Evolutionary conservation across 2,113 vertebrate genomes (phyloP), one percentile per base, ranked within the genome.

Genomic region (Oryzias melastigma): DNA sequence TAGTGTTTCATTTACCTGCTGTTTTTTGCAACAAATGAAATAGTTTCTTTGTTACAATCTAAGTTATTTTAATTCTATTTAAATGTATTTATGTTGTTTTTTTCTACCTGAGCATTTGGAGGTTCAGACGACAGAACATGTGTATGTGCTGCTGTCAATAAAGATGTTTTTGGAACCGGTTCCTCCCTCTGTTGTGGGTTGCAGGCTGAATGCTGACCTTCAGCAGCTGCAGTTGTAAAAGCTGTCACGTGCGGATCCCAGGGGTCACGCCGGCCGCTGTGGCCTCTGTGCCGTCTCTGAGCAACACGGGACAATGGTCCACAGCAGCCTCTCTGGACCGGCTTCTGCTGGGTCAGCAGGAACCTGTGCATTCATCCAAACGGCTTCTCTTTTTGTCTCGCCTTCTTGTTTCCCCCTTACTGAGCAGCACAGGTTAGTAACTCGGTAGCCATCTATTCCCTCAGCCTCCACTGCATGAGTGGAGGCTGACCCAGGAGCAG

Each of bases 21-120:
- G 61, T 69, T 76, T 81, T 72, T 81, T 80, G 65, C 68, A 43
- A 57, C 60, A 83, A 82, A 73, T 83, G 51, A 73, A 86, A 84
- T 85, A 71, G 75, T 88, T 86, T 53, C 71, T 83, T 83, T 88
- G 83, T 88, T 88, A 80, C 83, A 69, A 78, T 85, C 75, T 90
- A 91, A 90, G 81, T 92, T 91, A 90, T 91, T 89, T 85, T 72
- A 77, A 88, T 82, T 70, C 79, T 89, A 89, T 90, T 90, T 90
- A 86, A 90, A 56, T 88, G 71, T 92, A 91, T 92, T 92, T 91
- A 91, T 90, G 86, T 91, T 80, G 57, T 73, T 79, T 76, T n/a
- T 87, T 67, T 58, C 24, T 41, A 81, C 84, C 85, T 87, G 82
- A 56, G 75, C 70, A 71, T 84, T 79, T 78, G 72, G 61, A 72